Conservation (phyloP, 2,113 vertebrate species). For the Chionodraco myersi region DNA sequence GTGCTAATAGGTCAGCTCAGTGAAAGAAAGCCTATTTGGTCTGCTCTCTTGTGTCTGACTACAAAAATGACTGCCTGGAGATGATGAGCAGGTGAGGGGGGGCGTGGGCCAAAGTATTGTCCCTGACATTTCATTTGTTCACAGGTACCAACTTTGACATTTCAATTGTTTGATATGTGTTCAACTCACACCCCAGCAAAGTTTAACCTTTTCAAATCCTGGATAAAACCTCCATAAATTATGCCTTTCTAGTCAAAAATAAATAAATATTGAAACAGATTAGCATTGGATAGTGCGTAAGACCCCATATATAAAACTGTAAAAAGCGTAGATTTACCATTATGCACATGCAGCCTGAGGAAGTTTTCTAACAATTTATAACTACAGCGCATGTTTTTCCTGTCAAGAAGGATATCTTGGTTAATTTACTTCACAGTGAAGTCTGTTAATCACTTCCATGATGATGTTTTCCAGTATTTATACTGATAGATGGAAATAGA, state of each 20-base stretch:
- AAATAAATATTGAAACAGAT: conserved; percentile 15
- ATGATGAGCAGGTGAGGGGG: conserved; percentile 59
- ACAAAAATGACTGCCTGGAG: conserved; percentile 60
- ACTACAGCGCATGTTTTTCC: neutral
- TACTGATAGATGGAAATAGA: neutral
- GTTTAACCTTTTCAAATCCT: conserved; percentile 68
- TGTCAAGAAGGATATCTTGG: neutral
- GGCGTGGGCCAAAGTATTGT: conserved; percentile 58
- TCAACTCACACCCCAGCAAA: conserved; percentile 60
- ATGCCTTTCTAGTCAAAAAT: neutral
- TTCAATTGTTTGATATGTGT: conserved; percentile 78
- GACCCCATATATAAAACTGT: neutral
- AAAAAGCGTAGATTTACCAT: too few species aligned
- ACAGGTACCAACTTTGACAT: conserved; percentile 68
- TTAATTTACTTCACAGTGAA: conserved; percentile 2
- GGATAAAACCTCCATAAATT: conserved; percentile 61
- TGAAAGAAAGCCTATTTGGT: conserved; percentile 64
- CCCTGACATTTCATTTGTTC: conserved; percentile 77
- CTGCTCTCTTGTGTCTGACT: conserved; percentile 45
- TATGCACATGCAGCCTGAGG: neutral
- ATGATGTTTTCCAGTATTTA: neutral
- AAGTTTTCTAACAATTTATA: neutral
- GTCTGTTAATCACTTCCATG: neutral
- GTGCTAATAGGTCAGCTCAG: conserved; percentile 70
- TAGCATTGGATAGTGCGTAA: conserved; percentile 7